These are phyloP conservation scores for Phlogophora meticulosa DNA, from an alignment of 2,888 invertebrate species.

Conservation along the genomic window DNA sequence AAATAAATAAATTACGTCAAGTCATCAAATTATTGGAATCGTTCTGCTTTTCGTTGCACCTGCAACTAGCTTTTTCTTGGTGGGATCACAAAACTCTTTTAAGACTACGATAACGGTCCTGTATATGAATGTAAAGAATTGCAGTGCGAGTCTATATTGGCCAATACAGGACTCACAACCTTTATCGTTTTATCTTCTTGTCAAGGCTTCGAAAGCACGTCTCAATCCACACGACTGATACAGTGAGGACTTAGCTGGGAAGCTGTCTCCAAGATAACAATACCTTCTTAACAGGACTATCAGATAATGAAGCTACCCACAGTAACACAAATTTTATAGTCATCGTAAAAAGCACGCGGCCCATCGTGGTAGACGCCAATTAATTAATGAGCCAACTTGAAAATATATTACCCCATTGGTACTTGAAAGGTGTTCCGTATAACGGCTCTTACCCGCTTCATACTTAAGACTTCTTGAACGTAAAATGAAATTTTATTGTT, in stretches of 20 bases:
- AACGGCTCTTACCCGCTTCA: slow-evolving; percentile 75
- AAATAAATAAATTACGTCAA: no score
- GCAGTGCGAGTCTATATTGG: no score
- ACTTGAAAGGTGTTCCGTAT: slow-evolving; percentile 78
- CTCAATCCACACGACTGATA: background rate
- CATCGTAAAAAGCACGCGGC: slow-evolving; percentile 85
- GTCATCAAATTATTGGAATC: no score
- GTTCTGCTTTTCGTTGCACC: no score
- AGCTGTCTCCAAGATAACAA: slow-evolving; percentile 53
- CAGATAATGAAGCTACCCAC: slow-evolving; percentile 78
- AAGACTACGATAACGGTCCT: no score
- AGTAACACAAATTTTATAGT: slow-evolving; percentile 80
- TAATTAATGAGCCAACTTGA: slow-evolving; percentile 87
- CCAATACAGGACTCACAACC: no score
- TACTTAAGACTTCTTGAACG: slow-evolving; percentile 71
- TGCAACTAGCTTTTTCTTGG: no score
- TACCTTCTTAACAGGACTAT: slow-evolving; percentile 63
- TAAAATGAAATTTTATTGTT: slow-evolving; percentile 79
- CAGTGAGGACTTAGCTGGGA: background rate
- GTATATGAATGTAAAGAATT: no score
- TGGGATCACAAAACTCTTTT: no score
- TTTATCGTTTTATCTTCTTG: background rate
- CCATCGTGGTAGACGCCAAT: slow-evolving; percentile 82
- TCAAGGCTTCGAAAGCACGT: background rate
- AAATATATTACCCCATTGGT: slow-evolving; percentile 84